A percentile compares a stretch with the other conserved stretches of the same genome.
Evolutionary conservation across 2,113 vertebrate species (phyloP).

Genomic region (Nesogale talazaci): DNA sequence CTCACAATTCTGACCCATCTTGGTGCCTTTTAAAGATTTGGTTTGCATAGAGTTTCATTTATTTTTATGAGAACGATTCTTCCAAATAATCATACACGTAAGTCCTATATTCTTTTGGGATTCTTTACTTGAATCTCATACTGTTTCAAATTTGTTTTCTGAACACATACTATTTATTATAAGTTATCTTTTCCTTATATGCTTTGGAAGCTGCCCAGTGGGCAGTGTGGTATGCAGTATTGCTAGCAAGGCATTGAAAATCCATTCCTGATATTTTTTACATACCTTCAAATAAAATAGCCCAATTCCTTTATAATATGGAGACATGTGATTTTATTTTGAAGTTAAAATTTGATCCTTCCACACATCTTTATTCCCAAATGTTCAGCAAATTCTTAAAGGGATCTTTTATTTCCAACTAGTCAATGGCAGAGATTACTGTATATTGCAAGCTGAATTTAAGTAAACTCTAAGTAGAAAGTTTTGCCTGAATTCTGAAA

Average conservation of each 20-base stretch:
- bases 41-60: neutral
- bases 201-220: neutral
- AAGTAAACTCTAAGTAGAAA: neutral
- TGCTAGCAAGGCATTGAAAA: neutral
- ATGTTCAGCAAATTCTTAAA: neutral
- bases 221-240: neutral
- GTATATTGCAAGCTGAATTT: neutral
- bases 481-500: neutral
- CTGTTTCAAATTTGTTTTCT: neutral
- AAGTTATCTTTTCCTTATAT: neutral
- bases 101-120: neutral
- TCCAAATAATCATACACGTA: neutral
- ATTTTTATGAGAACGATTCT: neutral
- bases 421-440: neutral
- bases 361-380: neutral
- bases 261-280: neutral
- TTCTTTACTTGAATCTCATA: neutral
- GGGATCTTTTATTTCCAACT: neutral
- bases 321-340: neutral
- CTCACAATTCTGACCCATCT: neutral
- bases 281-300: neutral
- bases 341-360: conserved; percentile 4
- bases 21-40: neutral
- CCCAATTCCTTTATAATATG: neutral
- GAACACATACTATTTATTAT: neutral